Evolutionary conservation across 1,140 invertebrate species (phyloP), one percentile per base, ranked within the genome.

Genomic region (Asobara japonica): DNA sequence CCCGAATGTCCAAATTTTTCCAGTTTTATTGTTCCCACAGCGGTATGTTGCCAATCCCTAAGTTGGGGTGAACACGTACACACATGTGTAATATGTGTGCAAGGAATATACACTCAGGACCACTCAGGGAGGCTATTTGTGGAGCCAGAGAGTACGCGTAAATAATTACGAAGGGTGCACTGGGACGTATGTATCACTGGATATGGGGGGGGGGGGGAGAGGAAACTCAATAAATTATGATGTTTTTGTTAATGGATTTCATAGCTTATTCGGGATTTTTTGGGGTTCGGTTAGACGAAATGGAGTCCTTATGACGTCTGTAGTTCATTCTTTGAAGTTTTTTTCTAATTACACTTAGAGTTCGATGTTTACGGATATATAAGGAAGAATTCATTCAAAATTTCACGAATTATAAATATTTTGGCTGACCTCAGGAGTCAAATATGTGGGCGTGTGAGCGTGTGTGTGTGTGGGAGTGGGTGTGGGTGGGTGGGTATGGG

Each of bases 131-230:
- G 51, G 51, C 51, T 56, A 56, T 56, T 56, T 56, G 51, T 25
- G 51, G 51, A 22, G 51, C 51, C 45, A 72, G 36, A 41, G 60
- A 31, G 38, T 22, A 56, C 65, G 38, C 62, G 60, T 72, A 65
- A 61, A 41, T 66, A 71, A 56, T 60, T 65, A 60, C 48, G 66
- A 60, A 60, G 66, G 45, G 51, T 56, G 25, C 51, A 56, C 20
- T 56, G 20, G 16, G 22, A 56, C 25, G 8, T 27, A 56, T 56
- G 51, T 56, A 27, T 56, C 22, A 13, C 25, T 27, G 18, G 51
- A 56, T 56, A 56, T 8, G 22, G 22, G 51, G 11, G 51, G 4
- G 51, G 51, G 22, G n/a, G 51, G 6, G 13, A 25, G 6, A 56
- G 8, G n/a, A n/a, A n/a, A n/a, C n/a, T n/a, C n/a, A n/a, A 56